Conservation (phyloP, 2,888 invertebrate genomes). For the Parnassius mnemosyne region DNA sequence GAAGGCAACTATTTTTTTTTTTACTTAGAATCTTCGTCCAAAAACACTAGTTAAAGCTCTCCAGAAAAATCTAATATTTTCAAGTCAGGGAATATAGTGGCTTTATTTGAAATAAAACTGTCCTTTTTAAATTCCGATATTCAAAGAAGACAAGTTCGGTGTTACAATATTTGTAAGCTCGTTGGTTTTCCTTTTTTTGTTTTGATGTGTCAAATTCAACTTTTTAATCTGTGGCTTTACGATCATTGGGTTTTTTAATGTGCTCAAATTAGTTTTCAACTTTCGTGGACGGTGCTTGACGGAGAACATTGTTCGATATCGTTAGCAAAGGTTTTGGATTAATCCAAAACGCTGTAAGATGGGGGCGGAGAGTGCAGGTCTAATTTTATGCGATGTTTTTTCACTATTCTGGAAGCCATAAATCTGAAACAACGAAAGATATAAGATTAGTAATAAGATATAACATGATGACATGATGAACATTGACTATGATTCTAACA, state of each 20-base stretch:
- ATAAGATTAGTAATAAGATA: neutral
- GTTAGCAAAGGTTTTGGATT: constrained; percentile 24
- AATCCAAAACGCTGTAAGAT: constrained; percentile 18
- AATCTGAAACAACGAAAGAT: constrained; percentile 35
- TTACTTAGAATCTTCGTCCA: constrained; percentile 44
- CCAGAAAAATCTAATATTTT: constrained; percentile 27
- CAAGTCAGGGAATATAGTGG: constrained; percentile 14
- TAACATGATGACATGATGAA: no score
- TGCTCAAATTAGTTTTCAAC: constrained; percentile 22
- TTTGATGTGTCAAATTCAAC: constrained; percentile 21
- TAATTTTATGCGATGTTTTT: constrained; percentile 36
- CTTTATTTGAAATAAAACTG: constrained; percentile 19
- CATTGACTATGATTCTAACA: no score
- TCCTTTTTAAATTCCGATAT: constrained; percentile 31
- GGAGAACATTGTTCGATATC: constrained; percentile 33
- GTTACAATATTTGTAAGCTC: constrained; percentile 55
- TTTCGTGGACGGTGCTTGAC: constrained; percentile 32
- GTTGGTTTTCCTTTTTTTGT: constrained; percentile 57
- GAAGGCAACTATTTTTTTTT: constrained; percentile 68
- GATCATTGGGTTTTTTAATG: constrained; percentile 23
- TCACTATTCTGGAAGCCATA: constrained; percentile 37
- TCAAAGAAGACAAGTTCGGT: constrained; percentile 51
- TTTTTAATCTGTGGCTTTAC: constrained; percentile 29
- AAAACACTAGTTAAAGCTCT: constrained; percentile 45
- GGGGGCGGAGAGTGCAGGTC: constrained; percentile 6